Percentiles rank a stretch among this genome's conserved stretches.
These are phyloP conservation scores for Leptoteleia sp. DNA, from an alignment of 1,140 invertebrate species.

Conservation along the genomic window DNA sequence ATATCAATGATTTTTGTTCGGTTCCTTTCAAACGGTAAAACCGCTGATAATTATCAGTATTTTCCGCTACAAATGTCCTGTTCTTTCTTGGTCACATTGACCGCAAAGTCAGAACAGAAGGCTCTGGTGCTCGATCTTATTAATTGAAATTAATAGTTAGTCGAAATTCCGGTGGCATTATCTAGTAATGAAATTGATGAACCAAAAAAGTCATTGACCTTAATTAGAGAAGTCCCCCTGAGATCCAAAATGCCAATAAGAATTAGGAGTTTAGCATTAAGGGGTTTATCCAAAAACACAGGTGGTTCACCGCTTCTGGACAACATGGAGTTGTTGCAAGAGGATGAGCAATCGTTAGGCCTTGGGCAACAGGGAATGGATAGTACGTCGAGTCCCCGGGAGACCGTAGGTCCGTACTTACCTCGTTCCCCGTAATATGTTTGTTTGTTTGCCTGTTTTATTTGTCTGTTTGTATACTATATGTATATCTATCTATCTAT, in stretches of 20 bases:
- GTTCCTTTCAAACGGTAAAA: too few relatives aligned
- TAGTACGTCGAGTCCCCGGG: conserved; percentile 77
- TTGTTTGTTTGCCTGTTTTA: conserved; percentile 68
- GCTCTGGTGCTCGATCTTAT: too few relatives aligned
- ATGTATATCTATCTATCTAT: conserved; percentile 55
- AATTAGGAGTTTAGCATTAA: conserved; percentile 69
- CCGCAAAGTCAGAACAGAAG: too few relatives aligned
- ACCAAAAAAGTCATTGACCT: conserved; percentile 32
- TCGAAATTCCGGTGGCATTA: too few relatives aligned
- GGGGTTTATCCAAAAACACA: conserved; percentile 78
- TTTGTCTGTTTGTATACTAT: conserved; percentile 59
- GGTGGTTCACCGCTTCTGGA: conserved; percentile 80
- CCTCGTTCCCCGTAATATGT: conserved; percentile 68
- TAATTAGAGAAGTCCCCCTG: conserved; percentile 15
- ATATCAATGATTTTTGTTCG: conserved; percentile 21
- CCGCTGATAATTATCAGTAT: too few relatives aligned
- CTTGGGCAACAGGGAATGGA: conserved; percentile 79
- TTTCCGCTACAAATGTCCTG: too few relatives aligned
- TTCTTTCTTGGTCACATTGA: too few relatives aligned
- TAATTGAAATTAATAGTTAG: too few relatives aligned
- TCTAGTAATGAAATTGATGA: too few relatives aligned
- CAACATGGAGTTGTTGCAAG: conserved; percentile 81
- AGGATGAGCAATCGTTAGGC: conserved; percentile 79
- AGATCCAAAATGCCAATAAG: conserved; percentile 31
- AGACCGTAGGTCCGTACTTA: conserved; percentile 80